Percentiles rank a stretch among this genome's conserved stretches.
Conservation (phyloP, 23 tunicate genomes). For the Ciona savignyi region DNA sequence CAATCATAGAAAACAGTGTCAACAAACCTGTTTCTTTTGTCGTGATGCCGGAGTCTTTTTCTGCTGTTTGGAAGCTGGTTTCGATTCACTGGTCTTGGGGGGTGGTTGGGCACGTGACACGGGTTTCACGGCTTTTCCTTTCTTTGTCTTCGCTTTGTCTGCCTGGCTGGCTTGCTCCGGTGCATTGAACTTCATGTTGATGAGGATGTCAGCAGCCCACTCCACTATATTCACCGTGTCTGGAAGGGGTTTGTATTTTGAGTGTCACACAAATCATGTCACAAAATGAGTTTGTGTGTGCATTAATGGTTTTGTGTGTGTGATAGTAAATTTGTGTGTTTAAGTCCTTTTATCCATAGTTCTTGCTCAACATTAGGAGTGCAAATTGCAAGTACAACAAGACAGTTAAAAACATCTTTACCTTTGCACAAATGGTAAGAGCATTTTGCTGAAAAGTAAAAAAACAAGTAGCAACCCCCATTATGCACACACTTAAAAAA, state of each 20-base stretch:
- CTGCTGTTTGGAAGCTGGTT: slow-evolving; percentile 16
- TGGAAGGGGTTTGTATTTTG: background rate
- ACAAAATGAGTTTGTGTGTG: too few relatives aligned
- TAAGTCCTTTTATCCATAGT: too few relatives aligned
- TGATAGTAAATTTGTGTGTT: too few relatives aligned
- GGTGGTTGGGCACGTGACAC: slow-evolving; percentile 27
- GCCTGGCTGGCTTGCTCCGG: slow-evolving; percentile 14
- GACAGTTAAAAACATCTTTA: too few relatives aligned
- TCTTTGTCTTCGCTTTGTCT: slow-evolving; percentile 18
- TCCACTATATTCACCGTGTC: slow-evolving; percentile 47
- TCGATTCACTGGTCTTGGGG: slow-evolving; percentile 15
- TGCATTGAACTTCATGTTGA: slow-evolving; percentile 43
- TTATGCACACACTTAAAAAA: too few relatives aligned
- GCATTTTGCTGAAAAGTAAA: too few relatives aligned
- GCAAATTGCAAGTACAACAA: too few relatives aligned
- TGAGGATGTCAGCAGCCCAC: slow-evolving; percentile 71
- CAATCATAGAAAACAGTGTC: background rate
- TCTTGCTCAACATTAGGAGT: too few relatives aligned
- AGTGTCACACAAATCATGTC: too few relatives aligned
- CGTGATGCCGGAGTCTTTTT: background rate
- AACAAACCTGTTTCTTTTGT: background rate
- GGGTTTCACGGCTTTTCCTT: slow-evolving; percentile 22
- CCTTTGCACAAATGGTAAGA: too few relatives aligned
- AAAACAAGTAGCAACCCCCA: too few relatives aligned
- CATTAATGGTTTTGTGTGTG: too few relatives aligned